A percentile compares a stretch with the other conserved stretches of the same genome.
Evolutionary conservation across 1,140 invertebrate species (phyloP).

Genomic region (Lepidurus arcticus): DNA sequence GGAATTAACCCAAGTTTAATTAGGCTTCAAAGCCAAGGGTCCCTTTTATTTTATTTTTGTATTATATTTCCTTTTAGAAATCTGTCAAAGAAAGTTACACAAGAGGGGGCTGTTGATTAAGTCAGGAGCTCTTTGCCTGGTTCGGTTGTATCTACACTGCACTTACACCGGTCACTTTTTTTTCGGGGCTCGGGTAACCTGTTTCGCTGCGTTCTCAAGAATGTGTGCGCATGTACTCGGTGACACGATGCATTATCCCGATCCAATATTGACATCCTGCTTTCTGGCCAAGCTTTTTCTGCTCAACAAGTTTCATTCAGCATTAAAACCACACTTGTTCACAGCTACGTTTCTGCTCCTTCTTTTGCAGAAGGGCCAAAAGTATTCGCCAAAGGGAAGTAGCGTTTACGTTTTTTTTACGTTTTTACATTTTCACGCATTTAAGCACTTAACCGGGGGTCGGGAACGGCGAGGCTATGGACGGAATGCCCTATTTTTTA

Average conservation of each 20-base stretch:
- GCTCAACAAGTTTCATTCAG: not conserved
- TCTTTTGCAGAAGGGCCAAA: not conserved
- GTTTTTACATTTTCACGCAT: not conserved
- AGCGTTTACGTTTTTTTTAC: not conserved
- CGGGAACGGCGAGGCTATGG: not conserved
- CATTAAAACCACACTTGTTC: not conserved
- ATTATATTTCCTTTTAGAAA: too few species aligned
- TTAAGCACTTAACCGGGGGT: not conserved
- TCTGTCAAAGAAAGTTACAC: too few species aligned
- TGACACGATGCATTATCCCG: not conserved
- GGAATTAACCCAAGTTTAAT: too few species aligned
- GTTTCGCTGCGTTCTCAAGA: not conserved
- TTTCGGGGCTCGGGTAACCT: too few species aligned
- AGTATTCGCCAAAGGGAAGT: too few species aligned
- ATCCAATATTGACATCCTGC: conserved; percentile 8
- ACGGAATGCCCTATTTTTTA: not conserved
- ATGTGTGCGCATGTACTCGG: not conserved
- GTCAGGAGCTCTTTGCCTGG: too few species aligned
- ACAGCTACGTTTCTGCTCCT: not conserved
- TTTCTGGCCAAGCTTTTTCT: not conserved
- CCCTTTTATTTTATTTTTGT: too few species aligned
- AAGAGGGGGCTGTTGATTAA: too few species aligned
- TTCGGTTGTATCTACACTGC: too few species aligned
- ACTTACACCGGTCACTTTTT: too few species aligned
- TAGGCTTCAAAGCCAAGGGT: too few species aligned